A percentile compares a stretch with the other conserved stretches of the same genome.
Evolutionary conservation across 2,113 vertebrate genomes (phyloP).

Genomic region (Balaeniceps rex): DNA sequence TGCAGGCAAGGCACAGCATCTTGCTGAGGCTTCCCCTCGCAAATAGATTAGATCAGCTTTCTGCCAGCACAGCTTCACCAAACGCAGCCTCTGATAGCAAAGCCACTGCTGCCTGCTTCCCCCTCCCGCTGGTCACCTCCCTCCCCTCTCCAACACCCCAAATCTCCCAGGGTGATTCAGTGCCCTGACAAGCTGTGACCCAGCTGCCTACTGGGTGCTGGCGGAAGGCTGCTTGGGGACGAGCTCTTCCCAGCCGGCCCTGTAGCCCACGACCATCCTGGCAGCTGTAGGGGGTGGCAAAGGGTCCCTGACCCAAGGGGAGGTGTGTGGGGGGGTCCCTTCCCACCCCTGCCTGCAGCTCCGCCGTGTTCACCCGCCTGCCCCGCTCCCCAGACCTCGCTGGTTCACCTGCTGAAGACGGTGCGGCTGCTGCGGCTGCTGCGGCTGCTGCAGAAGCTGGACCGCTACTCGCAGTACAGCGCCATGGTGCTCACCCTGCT

Average conservation of each 20-base stretch:
- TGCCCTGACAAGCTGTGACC: background rate
- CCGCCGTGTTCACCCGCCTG: background rate
- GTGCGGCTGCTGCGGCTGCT: constrained; percentile 85
- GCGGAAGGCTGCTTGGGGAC: background rate
- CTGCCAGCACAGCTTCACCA: background rate
- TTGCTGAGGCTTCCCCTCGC: background rate
- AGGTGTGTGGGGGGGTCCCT: rapidly evolving
- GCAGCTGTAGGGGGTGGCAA: background rate
- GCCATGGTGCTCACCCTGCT: constrained; percentile 90
- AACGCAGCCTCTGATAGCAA: background rate
- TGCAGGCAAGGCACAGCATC: background rate
- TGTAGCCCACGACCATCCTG: rapidly evolving
- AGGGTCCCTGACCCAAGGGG: rapidly evolving
- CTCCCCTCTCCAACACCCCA: background rate
- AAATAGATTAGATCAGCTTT: background rate
- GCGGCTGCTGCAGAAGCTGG: constrained; percentile 87
- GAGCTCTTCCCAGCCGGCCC: background rate
- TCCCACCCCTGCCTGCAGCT: background rate
- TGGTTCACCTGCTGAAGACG: constrained; percentile 86
- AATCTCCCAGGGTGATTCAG: rapidly evolving
- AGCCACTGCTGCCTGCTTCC: background rate
- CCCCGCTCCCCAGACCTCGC: constrained; percentile 68
- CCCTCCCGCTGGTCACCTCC: background rate
- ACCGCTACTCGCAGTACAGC: constrained; percentile 92
- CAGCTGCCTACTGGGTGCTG: background rate